These are phyloP conservation scores for Chymomyza caudatula DNA, from an alignment of 2,888 invertebrate species.

Conservation along the genomic window DNA sequence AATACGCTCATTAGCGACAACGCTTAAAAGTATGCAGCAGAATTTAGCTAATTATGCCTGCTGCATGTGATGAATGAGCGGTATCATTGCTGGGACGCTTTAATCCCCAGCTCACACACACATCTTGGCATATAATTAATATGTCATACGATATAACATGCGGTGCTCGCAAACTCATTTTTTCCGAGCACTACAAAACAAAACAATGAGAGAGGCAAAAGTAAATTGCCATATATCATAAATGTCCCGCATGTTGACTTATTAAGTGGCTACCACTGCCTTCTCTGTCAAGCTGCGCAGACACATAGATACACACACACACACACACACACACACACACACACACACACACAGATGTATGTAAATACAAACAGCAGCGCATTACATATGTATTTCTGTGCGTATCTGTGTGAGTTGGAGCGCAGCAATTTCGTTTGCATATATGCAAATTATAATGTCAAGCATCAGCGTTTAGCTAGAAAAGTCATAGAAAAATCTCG, in stretches of 20 bases:
- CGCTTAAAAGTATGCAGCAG: constrained; percentile 28
- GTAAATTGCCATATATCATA: constrained; percentile 38
- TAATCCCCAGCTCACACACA: neutral
- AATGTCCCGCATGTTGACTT: constrained; percentile 42
- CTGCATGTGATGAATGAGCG: neutral
- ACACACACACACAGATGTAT: constrained; percentile 1
- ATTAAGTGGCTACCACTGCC: constrained; percentile 43
- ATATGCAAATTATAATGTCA: constrained; percentile 45
- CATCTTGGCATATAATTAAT: constrained; percentile 31
- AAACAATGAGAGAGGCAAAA: constrained; percentile 8
- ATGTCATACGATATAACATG: constrained; percentile 18
- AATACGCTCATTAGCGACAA: constrained; percentile 3
- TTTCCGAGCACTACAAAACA: neutral
- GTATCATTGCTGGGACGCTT: constrained; percentile 19
- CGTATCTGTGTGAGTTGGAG: neutral
- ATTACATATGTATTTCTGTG: neutral
- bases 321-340: constrained; percentile 5
- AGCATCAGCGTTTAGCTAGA: neutral
- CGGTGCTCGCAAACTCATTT: neutral
- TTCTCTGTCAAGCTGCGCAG: constrained; percentile 31
- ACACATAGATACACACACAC: constrained; percentile 12
- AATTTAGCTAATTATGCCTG: constrained; percentile 49
- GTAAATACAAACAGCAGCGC: neutral
- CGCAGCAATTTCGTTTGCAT: constrained; percentile 10
- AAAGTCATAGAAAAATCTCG: neutral